Evolutionary conservation across 2,888 invertebrate genomes (phyloP).

Genomic region (Leucoma salicis): DNA sequence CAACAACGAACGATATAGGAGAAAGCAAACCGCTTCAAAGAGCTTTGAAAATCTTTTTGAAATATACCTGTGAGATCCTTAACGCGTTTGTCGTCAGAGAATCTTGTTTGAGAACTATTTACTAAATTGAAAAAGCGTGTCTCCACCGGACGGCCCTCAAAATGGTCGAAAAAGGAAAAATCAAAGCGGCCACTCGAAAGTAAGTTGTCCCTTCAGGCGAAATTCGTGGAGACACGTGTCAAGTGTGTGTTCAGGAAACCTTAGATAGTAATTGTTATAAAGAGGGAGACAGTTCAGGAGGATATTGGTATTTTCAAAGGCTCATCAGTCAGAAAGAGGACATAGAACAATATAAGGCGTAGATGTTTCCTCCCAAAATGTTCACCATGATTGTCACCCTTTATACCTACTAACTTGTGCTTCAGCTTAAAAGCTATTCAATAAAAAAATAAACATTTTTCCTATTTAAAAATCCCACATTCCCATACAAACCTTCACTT

Average conservation of each 20-base stretch:
- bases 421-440: no score
- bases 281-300: not conserved
- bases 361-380: no score
- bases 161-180: slow-evolving; percentile 56
- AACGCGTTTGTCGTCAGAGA: slow-evolving; percentile 28
- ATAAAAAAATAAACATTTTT: no score
- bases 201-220: slow-evolving; percentile 38
- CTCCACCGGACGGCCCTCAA: slow-evolving; percentile 42
- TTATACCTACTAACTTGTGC: no score
- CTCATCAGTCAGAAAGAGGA: no score
- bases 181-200: slow-evolving; percentile 53
- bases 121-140: slow-evolving; percentile 71
- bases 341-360: no score
- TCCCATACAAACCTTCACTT: no score
- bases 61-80: slow-evolving; percentile 7
- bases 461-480: no score
- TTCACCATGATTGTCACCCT: no score
- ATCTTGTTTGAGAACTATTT: slow-evolving; percentile 55
- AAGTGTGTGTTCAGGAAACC: slow-evolving; percentile 19
- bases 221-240: slow-evolving; percentile 32
- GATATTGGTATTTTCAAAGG: not conserved
- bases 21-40: not conserved
- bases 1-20: no score
- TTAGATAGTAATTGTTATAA: slow-evolving; percentile 7
- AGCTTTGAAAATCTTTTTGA: not conserved